Conservation (phyloP, 2,888 invertebrate species). For the Saturnia japonica region DNA sequence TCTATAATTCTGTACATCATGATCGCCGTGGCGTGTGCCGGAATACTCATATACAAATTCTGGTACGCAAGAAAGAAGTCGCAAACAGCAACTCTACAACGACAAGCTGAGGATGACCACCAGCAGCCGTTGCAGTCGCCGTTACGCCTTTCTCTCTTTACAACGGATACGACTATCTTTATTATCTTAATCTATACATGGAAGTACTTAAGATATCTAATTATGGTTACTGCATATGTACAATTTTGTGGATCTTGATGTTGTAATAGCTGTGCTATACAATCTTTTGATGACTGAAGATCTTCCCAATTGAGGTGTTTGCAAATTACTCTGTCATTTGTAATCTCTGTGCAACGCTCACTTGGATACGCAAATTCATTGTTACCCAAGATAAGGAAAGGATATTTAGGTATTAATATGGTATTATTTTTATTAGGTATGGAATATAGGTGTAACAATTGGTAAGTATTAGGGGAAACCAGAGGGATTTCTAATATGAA, state of each 20-base stretch:
- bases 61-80: background rate
- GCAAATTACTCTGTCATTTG: conserved; percentile 26
- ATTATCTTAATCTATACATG: too few species aligned
- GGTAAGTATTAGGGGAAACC: conserved; percentile 30
- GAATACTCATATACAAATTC: background rate
- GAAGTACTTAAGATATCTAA: too few species aligned
- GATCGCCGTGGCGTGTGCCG: background rate
- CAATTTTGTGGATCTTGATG: conserved; percentile 4
- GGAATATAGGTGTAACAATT: conserved; percentile 33
- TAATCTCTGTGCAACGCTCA: conserved; percentile 31
- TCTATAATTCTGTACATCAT: background rate
- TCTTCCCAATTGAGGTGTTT: background rate
- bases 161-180: too few species aligned
- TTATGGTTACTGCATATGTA: background rate
- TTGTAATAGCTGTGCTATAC: background rate
- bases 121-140: background rate
- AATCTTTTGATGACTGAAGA: background rate
- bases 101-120: background rate
- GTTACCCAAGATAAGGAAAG: conserved; percentile 35
- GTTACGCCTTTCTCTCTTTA: background rate
- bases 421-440: conserved; percentile 32
- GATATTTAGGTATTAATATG: conserved; percentile 34
- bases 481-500: conserved; percentile 35
- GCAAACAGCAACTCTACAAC: background rate
- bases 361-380: conserved; percentile 37